Conservation (phyloP, 2,888 invertebrate species). For the Amiota mariae region DNA sequence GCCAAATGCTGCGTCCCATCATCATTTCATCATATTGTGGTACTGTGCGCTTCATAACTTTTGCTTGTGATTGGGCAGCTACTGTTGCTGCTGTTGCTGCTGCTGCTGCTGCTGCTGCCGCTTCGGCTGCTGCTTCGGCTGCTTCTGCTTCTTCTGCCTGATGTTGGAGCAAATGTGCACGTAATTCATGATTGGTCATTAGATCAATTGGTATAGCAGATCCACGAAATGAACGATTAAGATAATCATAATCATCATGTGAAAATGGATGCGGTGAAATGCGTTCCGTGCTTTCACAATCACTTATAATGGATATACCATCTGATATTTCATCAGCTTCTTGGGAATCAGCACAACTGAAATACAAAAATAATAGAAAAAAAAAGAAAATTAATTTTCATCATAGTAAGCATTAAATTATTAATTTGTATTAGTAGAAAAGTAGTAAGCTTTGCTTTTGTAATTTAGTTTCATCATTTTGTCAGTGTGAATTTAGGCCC, state of each 20-base stretch:
- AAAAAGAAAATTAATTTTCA: too few relatives aligned
- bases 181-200: too few relatives aligned
- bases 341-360: slow-evolving; percentile 46
- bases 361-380: background rate
- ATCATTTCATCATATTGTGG: slow-evolving; percentile 12
- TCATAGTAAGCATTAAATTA: too few relatives aligned
- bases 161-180: slow-evolving; percentile 19
- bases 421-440: too few relatives aligned
- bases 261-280: slow-evolving; percentile 63
- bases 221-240: background rate
- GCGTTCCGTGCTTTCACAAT: slow-evolving; percentile 70
- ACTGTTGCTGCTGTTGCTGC: too few relatives aligned
- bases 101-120: too few relatives aligned
- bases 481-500: too few relatives aligned
- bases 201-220: too few relatives aligned
- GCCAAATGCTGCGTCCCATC: slow-evolving; percentile 26
- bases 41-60: background rate
- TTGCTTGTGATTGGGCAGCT: background rate
- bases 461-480: too few relatives aligned
- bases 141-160: slow-evolving; percentile 11
- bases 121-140: too few relatives aligned
- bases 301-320: slow-evolving; percentile 73
- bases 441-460: too few relatives aligned
- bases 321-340: slow-evolving; percentile 70
- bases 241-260: slow-evolving; percentile 21